Conservation (phyloP, 2,113 vertebrate species). For the Stictonetta naevosa region DNA sequence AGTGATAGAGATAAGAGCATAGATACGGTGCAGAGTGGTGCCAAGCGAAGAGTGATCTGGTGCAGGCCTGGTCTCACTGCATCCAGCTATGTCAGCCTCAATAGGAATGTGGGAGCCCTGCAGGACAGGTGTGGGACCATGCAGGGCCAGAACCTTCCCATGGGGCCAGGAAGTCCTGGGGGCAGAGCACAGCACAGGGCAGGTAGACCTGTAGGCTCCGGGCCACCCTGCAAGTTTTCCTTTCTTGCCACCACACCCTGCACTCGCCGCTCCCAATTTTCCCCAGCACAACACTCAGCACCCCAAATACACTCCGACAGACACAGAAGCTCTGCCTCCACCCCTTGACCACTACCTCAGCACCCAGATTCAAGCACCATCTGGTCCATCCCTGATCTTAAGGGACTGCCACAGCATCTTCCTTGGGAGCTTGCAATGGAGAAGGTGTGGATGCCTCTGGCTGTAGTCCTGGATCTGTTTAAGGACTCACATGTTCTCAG, state of each 20-base stretch:
- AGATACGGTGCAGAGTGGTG: not conserved
- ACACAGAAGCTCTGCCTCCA: not conserved
- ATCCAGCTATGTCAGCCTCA: not conserved
- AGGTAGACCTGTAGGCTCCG: not conserved
- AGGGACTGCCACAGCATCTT: not conserved
- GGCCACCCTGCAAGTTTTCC: not conserved
- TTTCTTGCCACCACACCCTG: not conserved
- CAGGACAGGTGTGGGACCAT: not conserved
- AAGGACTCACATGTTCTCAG: not conserved
- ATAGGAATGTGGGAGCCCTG: not conserved
- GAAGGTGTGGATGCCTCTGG: too few species aligned
- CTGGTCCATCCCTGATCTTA: not conserved
- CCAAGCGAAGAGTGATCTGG: not conserved
- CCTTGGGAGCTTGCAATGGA: not conserved
- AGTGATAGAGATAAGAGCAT: fast-evolving
- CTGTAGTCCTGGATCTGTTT: not conserved
- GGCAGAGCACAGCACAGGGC: not conserved
- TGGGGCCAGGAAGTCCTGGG: not conserved
- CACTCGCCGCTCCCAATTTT: not conserved
- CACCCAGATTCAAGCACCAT: not conserved
- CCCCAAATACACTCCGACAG: not conserved
- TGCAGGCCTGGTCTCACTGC: not conserved
- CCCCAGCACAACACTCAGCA: not conserved
- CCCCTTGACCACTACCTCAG: not conserved
- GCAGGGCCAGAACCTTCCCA: not conserved